These are phyloP conservation scores for Callipepla californica DNA, from an alignment of 2,113 vertebrate genomes.

Conservation along the genomic window DNA sequence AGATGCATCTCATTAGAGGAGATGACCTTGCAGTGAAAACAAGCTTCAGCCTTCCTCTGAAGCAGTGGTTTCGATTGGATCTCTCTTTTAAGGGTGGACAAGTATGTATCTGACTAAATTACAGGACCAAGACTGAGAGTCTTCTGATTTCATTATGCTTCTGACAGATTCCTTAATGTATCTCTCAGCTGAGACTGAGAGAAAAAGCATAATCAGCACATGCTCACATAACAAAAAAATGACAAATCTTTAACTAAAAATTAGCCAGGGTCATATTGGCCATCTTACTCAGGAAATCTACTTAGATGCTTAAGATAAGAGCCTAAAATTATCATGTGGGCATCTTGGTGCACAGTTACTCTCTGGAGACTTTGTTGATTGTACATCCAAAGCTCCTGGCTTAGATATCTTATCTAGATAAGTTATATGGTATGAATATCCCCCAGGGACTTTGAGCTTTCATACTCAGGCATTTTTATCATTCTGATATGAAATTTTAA, in stretches of 20 bases:
- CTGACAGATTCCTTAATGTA: not conserved
- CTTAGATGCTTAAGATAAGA: not conserved
- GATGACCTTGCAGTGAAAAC: conserved; percentile 84
- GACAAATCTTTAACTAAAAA: not conserved
- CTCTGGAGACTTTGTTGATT: not conserved
- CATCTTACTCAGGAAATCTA: not conserved
- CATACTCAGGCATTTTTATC: not conserved
- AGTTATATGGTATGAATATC: not conserved
- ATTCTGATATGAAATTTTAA: not conserved
- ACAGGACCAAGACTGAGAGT: not conserved
- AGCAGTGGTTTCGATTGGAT: conserved; percentile 90
- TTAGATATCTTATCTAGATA: not conserved
- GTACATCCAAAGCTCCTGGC: not conserved
- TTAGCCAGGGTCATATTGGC: not conserved
- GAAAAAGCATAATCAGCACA: not conserved
- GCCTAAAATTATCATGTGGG: not conserved
- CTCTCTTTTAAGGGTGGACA: conserved; percentile 82
- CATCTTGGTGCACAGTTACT: rapidly evolving
- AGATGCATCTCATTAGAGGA: conserved; percentile 83
- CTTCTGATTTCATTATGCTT: not conserved
- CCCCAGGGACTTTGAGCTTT: not conserved
- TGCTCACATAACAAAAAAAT: not conserved
- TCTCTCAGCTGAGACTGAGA: not conserved
- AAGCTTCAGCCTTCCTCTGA: conserved; percentile 78
- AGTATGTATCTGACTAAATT: conserved; percentile 72